Base-by-base conservation (phyloP, 2,888 invertebrate species). In the Rotaria socialis region DNA sequence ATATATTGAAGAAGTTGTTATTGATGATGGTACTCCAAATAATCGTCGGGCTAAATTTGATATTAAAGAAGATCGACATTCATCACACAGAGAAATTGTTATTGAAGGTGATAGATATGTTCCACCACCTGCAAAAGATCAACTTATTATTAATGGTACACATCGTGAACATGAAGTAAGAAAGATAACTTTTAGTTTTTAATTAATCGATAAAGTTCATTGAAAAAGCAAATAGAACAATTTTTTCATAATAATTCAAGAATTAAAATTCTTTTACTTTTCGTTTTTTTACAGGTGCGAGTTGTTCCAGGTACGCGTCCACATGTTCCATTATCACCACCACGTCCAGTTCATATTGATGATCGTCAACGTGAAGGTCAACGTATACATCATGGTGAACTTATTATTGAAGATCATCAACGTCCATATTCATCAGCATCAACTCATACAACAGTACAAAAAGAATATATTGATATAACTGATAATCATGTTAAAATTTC, bases 361-460 rank as follows among this genome's bases (percentile, higher is more conserved):
- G 80, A 80, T 80, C 80, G 80, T 47, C 47, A 80, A 80, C 47
- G 80, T n/a, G 80, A 43, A 80, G 41, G 47, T 14, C 43, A 80
- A 80, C 80, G 80, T n/a, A 80, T 80, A n/a, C 80, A 80, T 80
- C 80, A 80, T 47, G 80, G 80, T 47, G 80, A 80, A 47, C 11
- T 80, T n/a, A 24, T 47, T 47, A 80, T 80, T 47, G 80, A 80
- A 16, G 80, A 80, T 47, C 80, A 80, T 80, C 47, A 43, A 47
- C 43, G 47, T 22, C 24, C 43, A 47, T 80, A 47, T 47, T 24
- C 7, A 47, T n/a, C 80, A 47, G 24, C 80, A 43, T 35, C 80
- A 24, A 47, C 80, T 14, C 43, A 47, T 19, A 80, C 80, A n/a
- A 80, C 80, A 43, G 14, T 35, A 16, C 47, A 47, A 43, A 80